Percentiles rank a stretch among this genome's conserved stretches.
These are phyloP conservation scores for Rhodophaea formosa DNA, from an alignment of 2,888 invertebrate species.

Conservation along the genomic window DNA sequence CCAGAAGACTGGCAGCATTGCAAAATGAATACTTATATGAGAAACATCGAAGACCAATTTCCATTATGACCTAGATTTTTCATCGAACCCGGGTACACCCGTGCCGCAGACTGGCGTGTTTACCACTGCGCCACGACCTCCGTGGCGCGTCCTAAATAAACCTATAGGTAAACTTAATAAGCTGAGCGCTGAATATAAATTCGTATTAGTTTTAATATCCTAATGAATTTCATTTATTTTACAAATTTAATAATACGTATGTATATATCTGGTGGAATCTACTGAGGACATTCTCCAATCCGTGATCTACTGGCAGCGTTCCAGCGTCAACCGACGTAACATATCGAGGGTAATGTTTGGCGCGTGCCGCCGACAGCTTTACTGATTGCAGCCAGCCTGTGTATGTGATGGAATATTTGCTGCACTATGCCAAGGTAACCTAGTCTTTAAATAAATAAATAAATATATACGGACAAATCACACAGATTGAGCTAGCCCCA, in stretches of 20 bases:
- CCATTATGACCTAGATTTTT: no score
- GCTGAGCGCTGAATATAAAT: no score
- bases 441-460: not conserved
- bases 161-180: no score
- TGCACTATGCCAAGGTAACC: not conserved
- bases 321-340: conserved; percentile 6
- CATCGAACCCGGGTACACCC: no score
- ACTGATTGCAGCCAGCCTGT: not conserved
- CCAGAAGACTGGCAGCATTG: no score
- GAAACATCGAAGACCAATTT: no score
- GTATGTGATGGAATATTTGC: not conserved
- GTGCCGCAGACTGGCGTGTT: no score
- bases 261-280: not conserved
- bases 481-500: no score
- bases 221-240: not conserved
- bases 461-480: not conserved
- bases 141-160: no score
- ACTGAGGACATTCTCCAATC: no score
- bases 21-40: no score
- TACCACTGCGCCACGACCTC: no score
- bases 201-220: not conserved
- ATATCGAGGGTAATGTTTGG: conserved; percentile 1
- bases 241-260: not conserved
- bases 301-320: not conserved
- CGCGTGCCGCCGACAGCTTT: conserved; percentile 9